A percentile compares a stretch with the other conserved stretches of the same genome.
phyloP scores from a whole-genome alignment of 2,113 vertebrate species.

The Saccopteryx leptura region DNA sequence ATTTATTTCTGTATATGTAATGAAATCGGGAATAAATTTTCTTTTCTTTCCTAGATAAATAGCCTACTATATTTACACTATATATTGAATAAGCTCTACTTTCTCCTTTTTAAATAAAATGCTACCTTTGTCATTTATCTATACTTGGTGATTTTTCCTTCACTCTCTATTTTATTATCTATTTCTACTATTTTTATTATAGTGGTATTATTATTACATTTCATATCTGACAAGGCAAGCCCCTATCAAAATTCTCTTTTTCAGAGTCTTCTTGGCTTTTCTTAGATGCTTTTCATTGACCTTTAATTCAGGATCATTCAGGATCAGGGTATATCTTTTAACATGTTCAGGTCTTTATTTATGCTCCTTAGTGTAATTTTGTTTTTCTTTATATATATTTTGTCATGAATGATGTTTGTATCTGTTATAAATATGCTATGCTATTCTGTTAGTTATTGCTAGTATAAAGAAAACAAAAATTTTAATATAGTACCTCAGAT shows the following conservation, averaged over 20 bases:
- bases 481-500: background rate
- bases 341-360: background rate
- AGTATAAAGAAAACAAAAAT: background rate
- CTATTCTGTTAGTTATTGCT: slow-evolving; percentile 20
- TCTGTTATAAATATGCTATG: background rate
- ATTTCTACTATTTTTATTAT: slow-evolving; percentile 27
- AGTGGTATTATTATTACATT: background rate
- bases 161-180: background rate
- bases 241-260: slow-evolving; percentile 21
- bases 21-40: background rate
- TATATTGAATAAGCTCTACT: background rate
- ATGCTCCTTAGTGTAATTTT: background rate
- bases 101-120: background rate
- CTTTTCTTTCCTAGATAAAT: background rate
- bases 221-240: background rate
- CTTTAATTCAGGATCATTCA: background rate
- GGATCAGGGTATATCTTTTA: background rate
- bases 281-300: background rate
- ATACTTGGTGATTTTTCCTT: background rate
- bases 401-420: slow-evolving; percentile 33
- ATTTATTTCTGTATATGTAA: slow-evolving; percentile 7
- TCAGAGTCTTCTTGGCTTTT: background rate
- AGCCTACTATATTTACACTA: background rate
- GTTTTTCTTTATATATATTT: slow-evolving; percentile 22
- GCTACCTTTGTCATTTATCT: background rate